Evolutionary conservation across 2,797 vertebrate genomes (phyloP), one percentile per base, ranked within the genome.

Genomic region (Borostomias antarcticus): DNA sequence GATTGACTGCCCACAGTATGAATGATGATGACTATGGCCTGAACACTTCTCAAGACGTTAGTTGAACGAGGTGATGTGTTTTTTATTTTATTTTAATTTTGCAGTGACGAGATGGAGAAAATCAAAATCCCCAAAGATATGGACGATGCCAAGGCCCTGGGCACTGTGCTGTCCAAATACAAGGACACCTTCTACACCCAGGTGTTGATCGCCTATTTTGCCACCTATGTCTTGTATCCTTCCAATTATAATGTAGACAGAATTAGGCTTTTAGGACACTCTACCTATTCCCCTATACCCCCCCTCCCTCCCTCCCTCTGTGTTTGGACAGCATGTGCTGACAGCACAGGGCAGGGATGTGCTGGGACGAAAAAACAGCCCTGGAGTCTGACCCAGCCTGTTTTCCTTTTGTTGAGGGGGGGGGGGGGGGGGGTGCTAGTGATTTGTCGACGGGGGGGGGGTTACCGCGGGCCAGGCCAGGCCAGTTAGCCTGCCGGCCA

Each of bases 161-260:
- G 97, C 82, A 96, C 93, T 69, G 97, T 99, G 64, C 91, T 99
- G 69, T 99, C 96, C 70, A 99, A 98, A 84, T 99, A 99, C 72
- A 99, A 99, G 86, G 97, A 99, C 86, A 96, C 96, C 0, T 99
- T 96, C 86, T 99, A 99, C 23, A 94, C 94, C 79, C 95, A 99
- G 89, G 98, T 99, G 67, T 88, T 99, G 86, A 88, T 98, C 81
- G 97, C 97, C 60, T 99, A 98, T 88, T 99, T 99, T 88, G 89
- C 97, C 80, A 99, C 97, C 0, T 99, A 97, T 2, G 52, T 99
- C 83, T 99, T 99, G 98, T 99, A 99, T 99, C 98, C 96, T 99
- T 95, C 85, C 61, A 64, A 30, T 23, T 30, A 32, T 30, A 73
- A 63, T 3, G 11, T 40, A 11, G 4, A 26, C 4, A 45, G 15